phyloP scores from a whole-genome alignment of 2,797 vertebrate species.

The Harpagifer antarcticus region DNA sequence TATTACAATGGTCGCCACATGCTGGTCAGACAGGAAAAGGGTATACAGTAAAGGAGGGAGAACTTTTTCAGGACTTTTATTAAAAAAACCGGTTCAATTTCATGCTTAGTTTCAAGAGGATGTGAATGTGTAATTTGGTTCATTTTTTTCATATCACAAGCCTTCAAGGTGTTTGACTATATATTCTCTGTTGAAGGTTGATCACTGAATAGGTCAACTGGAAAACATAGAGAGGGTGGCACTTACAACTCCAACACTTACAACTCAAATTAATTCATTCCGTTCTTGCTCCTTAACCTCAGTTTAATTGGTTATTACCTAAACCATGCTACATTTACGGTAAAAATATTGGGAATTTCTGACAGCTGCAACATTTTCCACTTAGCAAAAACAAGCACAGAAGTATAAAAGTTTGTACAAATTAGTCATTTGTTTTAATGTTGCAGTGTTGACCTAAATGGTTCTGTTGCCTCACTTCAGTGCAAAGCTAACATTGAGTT shows the following conservation, averaged over 20 bases:
- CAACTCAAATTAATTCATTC: conserved; percentile 17
- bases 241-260: conserved; percentile 43
- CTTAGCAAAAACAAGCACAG: not conserved
- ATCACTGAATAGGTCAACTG: conserved; percentile 44
- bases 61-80: conserved; percentile 57
- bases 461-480: not conserved
- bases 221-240: conserved; percentile 36
- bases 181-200: conserved; percentile 36
- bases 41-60: conserved; percentile 45
- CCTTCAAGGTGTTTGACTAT: conserved; percentile 47
- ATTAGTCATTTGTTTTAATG: not conserved
- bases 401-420: not conserved
- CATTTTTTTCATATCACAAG: conserved; percentile 31
- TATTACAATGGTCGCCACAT: conserved; percentile 37
- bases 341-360: not conserved
- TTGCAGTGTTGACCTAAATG: not conserved
- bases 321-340: conserved; percentile 1
- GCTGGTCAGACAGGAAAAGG: conserved; percentile 39
- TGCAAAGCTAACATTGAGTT: not conserved
- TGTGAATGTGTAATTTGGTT: conserved; percentile 50
- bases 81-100: conserved; percentile 45
- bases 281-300: not conserved
- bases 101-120: conserved; percentile 48
- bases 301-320: not conserved
- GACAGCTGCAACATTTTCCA: not conserved